Base-by-base conservation (phyloP, 2,888 invertebrate genomes). In the Meganola albula region DNA sequence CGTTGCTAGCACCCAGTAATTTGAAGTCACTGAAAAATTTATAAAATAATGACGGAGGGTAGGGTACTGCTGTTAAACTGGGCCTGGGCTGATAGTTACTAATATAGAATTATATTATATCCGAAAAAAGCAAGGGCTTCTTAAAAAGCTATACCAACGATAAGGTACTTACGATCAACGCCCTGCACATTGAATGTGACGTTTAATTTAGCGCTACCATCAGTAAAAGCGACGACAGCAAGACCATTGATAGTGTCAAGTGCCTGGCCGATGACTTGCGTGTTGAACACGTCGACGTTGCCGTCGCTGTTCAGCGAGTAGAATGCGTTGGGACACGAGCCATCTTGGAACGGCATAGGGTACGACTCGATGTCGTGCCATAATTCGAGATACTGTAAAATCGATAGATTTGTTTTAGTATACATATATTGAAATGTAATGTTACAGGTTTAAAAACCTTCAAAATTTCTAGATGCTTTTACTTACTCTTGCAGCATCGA, bases 1-100 rank as follows among this genome's bases (percentile, higher is more conserved):
- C 0, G 91, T 91, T 8, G 82, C 60, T 12, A 77, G 39, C 2
- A 78, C 63, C 74, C 76, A 79, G 35, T 74, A 78, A 8, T 66
- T 52, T 0, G 57, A 51, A 1, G 58, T 54, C 6, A 54, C 74
- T 76, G 53, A 4, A 61, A 64, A 10, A 37, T 2, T n/a, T n/a
- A 24, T 10, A 12, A 9, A 23, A 18, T 4, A 1, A 2, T 8
- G 2, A 10, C n/a, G n/a, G n/a, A n/a, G n/a, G n/a, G n/a, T n/a
- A n/a, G n/a, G n/a, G n/a, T n/a, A n/a, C n/a, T n/a, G n/a, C n/a
- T n/a, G n/a, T n/a, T n/a, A n/a, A n/a, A n/a, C n/a, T n/a, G n/a
- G n/a, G n/a, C n/a, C n/a, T n/a, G n/a, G n/a, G n/a, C n/a, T n/a
- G n/a, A n/a, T n/a, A n/a, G n/a, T n/a, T n/a, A n/a, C n/a, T n/a